Percentiles rank a stretch among this genome's conserved stretches.
phyloP scores from a whole-genome alignment of 2,113 vertebrate species.

The Pseudolaguvia tuberculata region DNA sequence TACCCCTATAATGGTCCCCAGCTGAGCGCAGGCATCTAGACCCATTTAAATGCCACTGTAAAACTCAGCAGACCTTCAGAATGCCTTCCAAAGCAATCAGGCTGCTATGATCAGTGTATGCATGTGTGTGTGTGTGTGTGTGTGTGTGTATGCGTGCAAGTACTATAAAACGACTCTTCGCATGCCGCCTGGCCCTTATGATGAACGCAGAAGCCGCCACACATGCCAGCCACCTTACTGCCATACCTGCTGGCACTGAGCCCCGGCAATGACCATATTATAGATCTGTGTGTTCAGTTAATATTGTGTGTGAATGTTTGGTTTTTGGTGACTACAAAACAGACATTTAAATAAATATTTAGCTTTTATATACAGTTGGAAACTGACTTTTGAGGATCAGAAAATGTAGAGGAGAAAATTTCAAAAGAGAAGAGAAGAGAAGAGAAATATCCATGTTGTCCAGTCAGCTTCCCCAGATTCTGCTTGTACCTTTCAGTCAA shows the following conservation, averaged over 20 bases:
- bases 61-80: constrained; percentile 58
- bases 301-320: background rate
- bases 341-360: background rate
- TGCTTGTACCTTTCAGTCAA: constrained; percentile 43
- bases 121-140: constrained; percentile 19
- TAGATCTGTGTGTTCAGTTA: background rate
- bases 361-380: background rate
- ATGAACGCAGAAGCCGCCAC: constrained; percentile 34
- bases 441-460: constrained; percentile 8
- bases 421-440: background rate
- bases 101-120: constrained; percentile 38
- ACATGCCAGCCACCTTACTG: constrained; percentile 47
- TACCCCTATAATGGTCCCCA: constrained; percentile 89
- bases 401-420: too few species aligned
- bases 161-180: constrained; percentile 40
- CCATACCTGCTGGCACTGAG: constrained; percentile 25
- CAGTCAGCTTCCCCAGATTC: background rate
- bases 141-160: constrained; percentile 4
- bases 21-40: constrained; percentile 85
- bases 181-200: constrained; percentile 39
- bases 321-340: background rate
- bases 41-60: constrained; percentile 85
- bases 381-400: background rate
- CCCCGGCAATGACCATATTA: constrained; percentile 16
- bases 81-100: constrained; percentile 52